phyloP scores from a whole-genome alignment of 2,888 invertebrate genomes.

The Mesopsocus fuscifrons region DNA sequence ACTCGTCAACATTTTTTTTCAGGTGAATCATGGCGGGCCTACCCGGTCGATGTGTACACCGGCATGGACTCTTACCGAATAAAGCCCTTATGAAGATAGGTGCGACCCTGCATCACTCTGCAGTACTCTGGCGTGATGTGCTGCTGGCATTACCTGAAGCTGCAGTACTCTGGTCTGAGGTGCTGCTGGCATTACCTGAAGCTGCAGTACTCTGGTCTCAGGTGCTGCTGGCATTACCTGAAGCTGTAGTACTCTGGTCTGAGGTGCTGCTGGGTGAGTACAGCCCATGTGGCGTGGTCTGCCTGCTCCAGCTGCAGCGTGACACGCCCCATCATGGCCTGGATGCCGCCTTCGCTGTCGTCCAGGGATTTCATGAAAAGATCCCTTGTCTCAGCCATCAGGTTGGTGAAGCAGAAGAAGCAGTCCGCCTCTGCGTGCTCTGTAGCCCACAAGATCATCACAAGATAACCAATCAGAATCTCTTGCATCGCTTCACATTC shows the following conservation, averaged over 20 bases:
- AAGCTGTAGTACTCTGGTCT: constrained; percentile 94
- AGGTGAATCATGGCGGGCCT: no score
- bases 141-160: constrained; percentile 77
- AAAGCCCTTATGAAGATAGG: no score
- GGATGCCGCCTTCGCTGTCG: constrained; percentile 49
- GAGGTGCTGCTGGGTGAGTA: constrained; percentile 64
- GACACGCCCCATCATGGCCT: constrained; percentile 60
- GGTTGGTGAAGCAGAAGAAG: constrained; percentile 94
- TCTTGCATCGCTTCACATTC: background rate
- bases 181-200: constrained; percentile 79
- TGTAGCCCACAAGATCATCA: no score
- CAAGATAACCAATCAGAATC: no score
- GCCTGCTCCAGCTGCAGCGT: constrained; percentile 52
- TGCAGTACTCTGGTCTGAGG: constrained; percentile 87
- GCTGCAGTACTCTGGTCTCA: constrained; percentile 91
- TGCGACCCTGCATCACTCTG: constrained; percentile 83
- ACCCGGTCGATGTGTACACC: no score
- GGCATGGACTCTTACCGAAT: no score
- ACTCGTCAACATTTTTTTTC: no score
- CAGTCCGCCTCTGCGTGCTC: constrained; percentile 92
- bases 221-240: constrained; percentile 67
- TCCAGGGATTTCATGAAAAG: constrained; percentile 93
- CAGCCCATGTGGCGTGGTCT: constrained; percentile 58
- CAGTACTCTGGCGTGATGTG: constrained; percentile 91
- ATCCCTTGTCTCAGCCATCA: constrained; percentile 96